A percentile compares a stretch with the other conserved stretches of the same genome.
phyloP scores from a whole-genome alignment of 2,797 vertebrate genomes.

The Clarias pachynema region DNA sequence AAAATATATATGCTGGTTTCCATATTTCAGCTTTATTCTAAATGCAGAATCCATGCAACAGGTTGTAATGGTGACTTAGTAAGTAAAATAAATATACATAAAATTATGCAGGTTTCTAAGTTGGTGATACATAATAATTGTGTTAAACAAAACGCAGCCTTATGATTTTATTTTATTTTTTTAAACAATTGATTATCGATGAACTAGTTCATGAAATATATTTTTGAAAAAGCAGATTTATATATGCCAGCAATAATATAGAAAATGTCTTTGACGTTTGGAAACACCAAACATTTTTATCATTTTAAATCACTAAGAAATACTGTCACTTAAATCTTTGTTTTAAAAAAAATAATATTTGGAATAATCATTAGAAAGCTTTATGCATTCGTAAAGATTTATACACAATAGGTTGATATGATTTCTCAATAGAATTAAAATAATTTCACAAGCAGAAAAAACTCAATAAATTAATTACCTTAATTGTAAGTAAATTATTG shows the following conservation, averaged over 20 bases:
- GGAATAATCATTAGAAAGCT: neutral
- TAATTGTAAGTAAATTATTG: neutral
- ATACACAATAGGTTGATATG: neutral
- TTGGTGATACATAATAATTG: neutral
- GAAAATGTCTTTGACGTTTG: neutral
- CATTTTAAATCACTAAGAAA: neutral
- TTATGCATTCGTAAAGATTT: neutral
- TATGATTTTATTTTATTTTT: neutral
- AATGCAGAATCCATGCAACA: constrained; percentile 2
- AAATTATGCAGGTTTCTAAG: neutral
- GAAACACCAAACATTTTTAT: neutral
- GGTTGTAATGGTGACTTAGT: neutral
- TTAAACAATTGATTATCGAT: neutral
- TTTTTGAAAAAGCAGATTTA: neutral
- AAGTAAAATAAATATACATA: neutral
- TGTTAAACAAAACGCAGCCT: neutral
- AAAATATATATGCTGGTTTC: neutral
- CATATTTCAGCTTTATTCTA: neutral
- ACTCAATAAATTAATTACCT: neutral
- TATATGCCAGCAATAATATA: neutral
- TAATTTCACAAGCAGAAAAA: neutral
- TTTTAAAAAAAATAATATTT: neutral
- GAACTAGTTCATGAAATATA: neutral
- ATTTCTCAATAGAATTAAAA: neutral
- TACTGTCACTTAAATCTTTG: neutral